Percentiles rank a stretch among this genome's conserved stretches.
These are phyloP conservation scores for Andrena praecox DNA, from an alignment of 2,888 invertebrate species.

Conservation along the genomic window DNA sequence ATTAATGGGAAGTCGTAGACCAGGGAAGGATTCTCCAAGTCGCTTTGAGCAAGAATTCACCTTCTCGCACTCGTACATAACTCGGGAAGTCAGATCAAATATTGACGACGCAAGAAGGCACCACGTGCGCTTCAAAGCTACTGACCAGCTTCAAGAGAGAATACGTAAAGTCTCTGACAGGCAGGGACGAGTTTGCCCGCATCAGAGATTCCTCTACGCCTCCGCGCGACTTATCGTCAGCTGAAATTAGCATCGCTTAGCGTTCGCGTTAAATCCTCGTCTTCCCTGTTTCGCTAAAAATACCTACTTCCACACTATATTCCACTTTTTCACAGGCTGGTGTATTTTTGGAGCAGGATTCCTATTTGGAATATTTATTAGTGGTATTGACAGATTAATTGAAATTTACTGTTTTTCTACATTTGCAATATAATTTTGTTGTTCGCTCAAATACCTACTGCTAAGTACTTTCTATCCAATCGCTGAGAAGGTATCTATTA, in stretches of 20 bases:
- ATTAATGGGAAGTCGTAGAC: constrained; percentile 7
- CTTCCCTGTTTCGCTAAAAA: constrained; percentile 13
- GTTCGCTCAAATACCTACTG: no score
- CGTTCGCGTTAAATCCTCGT: constrained; percentile 35
- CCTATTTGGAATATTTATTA: no score
- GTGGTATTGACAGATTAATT: no score
- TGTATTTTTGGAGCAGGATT: no score
- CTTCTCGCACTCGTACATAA: not conserved
- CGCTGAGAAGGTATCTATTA: no score
- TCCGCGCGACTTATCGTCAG: constrained; percentile 43
- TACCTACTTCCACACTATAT: no score
- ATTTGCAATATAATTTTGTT: no score
- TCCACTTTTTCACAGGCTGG: not conserved
- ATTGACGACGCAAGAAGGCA: constrained; percentile 38
- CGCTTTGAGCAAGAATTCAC: not conserved
- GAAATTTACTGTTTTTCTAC: no score
- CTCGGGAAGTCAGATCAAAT: constrained; percentile 28
- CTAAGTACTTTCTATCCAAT: no score
- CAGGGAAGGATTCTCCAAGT: not conserved
- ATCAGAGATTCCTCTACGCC: constrained; percentile 50
- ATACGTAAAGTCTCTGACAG: constrained; percentile 15
- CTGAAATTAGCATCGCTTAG: constrained; percentile 42
- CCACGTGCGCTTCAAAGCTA: constrained; percentile 25
- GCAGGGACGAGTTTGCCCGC: constrained; percentile 42
- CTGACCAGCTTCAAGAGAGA: constrained; percentile 20